Percentiles rank a stretch among this genome's conserved stretches.
These are phyloP conservation scores for Delia radicum DNA, from an alignment of 1,140 invertebrate genomes.

Conservation along the genomic window DNA sequence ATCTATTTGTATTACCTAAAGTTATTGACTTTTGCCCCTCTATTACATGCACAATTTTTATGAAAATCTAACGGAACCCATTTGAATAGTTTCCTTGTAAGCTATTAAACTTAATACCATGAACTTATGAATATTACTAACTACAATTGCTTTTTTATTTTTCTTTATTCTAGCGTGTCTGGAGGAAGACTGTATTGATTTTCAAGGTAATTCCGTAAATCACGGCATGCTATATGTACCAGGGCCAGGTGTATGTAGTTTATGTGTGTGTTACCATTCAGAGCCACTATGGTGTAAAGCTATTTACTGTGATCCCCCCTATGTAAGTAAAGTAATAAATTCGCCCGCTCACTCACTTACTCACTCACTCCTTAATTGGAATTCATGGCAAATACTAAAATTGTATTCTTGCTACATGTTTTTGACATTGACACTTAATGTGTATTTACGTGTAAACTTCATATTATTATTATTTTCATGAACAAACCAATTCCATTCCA, in stretches of 20 bases:
- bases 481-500: background rate
- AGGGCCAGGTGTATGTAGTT: slow-evolving; percentile 79
- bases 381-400: too few species aligned
- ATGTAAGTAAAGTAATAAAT: slow-evolving; percentile 73
- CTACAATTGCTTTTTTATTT: background rate
- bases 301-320: slow-evolving; percentile 81
- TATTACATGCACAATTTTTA: too few species aligned
- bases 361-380: too few species aligned
- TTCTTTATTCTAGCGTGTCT: slow-evolving; percentile 59
- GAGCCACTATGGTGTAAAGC: slow-evolving; percentile 83
- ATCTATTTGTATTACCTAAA: too few species aligned
- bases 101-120: too few species aligned
- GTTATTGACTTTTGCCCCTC: too few species aligned
- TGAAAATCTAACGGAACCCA: too few species aligned
- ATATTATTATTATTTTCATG: background rate
- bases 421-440: background rate
- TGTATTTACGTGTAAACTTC: background rate
- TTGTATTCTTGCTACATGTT: background rate
- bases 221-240: slow-evolving; percentile 82
- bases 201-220: slow-evolving; percentile 71
- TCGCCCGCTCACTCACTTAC: too few species aligned
- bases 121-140: background rate
- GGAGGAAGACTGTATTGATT: slow-evolving; percentile 78
- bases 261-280: slow-evolving; percentile 82
- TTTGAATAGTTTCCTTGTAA: too few species aligned